Base-by-base conservation (phyloP, 1,140 invertebrate species). In the Drosophila ercepeae region DNA sequence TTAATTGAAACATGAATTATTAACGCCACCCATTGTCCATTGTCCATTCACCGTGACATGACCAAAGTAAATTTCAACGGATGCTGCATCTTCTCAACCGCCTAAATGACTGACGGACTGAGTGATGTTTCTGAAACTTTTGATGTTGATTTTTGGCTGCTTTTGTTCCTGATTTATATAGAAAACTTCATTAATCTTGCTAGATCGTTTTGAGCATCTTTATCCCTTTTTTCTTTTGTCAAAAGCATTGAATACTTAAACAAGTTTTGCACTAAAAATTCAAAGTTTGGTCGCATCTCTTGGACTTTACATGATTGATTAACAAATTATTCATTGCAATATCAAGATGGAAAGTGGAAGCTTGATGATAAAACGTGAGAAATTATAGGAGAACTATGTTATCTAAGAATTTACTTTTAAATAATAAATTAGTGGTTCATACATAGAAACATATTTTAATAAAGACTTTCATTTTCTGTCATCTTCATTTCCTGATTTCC, bases 1-100 rank as follows among this genome's bases (percentile, higher is more conserved):
- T 89, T 89, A 89, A 89, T 89, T 89, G 83, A 89, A 89, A 89
- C 84, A 89, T 89, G 84, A 89, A 89, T 89, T 89, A 89, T 89
- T 89, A 89, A 89, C 72, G 73, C 78, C 75, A 78, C 75, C 81
- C 79, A 78, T 73, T 78, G 75, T 84, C 65, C 72, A 79, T 78
- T 84, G 74, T 68, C 76, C 72, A 54, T 69, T 81, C 42, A 54
- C 68, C 70, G 52, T 65, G 74, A 79, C 75, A 86, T 86, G 76
- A 86, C 82, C 81, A 84, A 67, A 81, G 81, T 84, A 81, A 76
- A 79, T 60, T 84, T 32, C 42, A 21, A 58, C 53, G 82, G 81
- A 86, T 76, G 79, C 79, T 83, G 74, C 58, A 54, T 50, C 73
- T 39, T 74, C 63, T 58, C 52, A 65, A 59, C 36, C 18, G 55